Evolutionary conservation across 2,797 vertebrate species (phyloP), one percentile per base, ranked within the genome.

Genomic region (Gallinago stenura): DNA sequence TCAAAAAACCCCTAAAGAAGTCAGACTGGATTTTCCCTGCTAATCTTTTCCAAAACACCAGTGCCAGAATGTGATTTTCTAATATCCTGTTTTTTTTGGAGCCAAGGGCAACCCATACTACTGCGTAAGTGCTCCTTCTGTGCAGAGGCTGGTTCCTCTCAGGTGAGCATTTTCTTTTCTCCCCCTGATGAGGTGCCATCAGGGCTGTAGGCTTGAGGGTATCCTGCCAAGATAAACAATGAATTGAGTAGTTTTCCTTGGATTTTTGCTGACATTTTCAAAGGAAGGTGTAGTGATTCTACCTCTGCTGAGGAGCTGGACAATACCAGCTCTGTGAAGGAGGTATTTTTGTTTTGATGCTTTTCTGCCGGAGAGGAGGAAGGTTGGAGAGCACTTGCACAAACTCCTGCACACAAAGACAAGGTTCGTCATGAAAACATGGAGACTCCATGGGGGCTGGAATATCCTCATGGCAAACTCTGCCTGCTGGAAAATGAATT

Each of bases 141-240:
- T 0, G 1, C 30, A 53, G 19, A 39, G 22, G 7, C 0, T 64
- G n/a, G 9, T 68, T 7, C n/a, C 15, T 80, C 18, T 28, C 48
- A 88, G 21, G 7, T 48, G 31, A 68, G 5, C 25, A 17, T 26
- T 37, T 64, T 22, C 31, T 16, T 70, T 50, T 19, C 46, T 76
- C 19, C 18, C 33, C 0, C 0, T 43, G 71, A 39, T 43, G 53
- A 70, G 31, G 2, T 39, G 25, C 6, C 45, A 56, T 72, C 20
- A 53, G 72, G 6, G 7, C 30, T 69, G 35, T 21, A 90, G 77
- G 25, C 16, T 60, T 53, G 9, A n/a, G 12, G 3, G 2, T 45
- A 31, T 54, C 25, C 76, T 89, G 24, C 31, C 30, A 35, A 14
- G 60, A 24, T 14, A 15, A 25, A 60, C 28, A 48, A 18, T 12